Evolutionary conservation across 2,888 invertebrate species (phyloP), one percentile per base, ranked within the genome.

Genomic region (Brachylomia viminalis): DNA sequence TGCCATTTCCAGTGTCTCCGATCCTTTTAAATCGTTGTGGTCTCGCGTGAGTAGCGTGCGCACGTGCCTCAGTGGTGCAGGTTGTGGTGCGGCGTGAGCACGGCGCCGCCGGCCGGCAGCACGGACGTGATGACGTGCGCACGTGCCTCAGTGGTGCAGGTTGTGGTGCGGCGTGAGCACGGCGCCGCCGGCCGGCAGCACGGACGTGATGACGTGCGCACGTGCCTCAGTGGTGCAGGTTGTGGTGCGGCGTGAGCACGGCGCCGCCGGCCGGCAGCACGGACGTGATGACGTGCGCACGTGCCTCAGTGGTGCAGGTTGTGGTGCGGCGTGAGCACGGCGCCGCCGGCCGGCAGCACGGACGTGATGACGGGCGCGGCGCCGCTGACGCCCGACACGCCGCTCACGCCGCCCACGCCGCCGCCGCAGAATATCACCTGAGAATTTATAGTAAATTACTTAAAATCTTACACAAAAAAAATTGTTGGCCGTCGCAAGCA

Each of bases 351-450:
- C 0, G 96, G 95, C 66, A 96, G 86, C n/a, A 96, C 95, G 0
- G 95, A 94, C 0, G 96, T 93, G 86, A 95, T 90, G 69, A 95
- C 95, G 20, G 95, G 95, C 8, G 95, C 90, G 0, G 91, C 87
- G 23, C 90, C 87, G 5, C 93, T 87, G 0, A 90, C 92, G 2
- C 92, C 91, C 13, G 90, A 83, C 11, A 93, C 94, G 0, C 87
- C 84, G 1, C 90, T 85, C 0, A 90, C 92, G 0, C 92, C 91
- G 13, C 90, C 84, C 27, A 92, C 95, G 20, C 93, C 91, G 11
- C 94, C 93, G 49, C 95, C 96, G 88, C 95, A 95, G 92, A 96
- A 96, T 92, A 96, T 96, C 72, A 96, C 96, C 95, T 96, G 90
- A 0, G 1, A 15, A 30, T 38, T 3, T 0, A 65, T 10, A 33